Percentiles rank a stretch among this genome's conserved stretches.
Conservation (phyloP, 1,140 invertebrate genomes). For the Zaprionus davidi region DNA sequence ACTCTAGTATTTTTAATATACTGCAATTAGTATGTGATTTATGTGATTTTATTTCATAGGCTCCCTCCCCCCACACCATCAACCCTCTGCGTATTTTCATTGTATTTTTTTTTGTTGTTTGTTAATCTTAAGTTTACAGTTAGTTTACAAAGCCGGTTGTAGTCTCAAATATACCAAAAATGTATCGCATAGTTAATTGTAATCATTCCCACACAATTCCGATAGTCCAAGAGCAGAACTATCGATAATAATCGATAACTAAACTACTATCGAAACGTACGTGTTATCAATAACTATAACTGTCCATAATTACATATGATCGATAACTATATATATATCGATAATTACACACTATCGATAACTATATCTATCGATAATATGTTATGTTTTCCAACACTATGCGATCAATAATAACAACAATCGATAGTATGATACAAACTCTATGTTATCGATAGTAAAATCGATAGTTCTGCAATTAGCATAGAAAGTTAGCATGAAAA, state of each 20-base stretch:
- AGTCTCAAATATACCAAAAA: slow-evolving; percentile 35
- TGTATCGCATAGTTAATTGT: slow-evolving; percentile 6
- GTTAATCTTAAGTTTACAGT: slow-evolving; percentile 12
- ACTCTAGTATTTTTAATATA: slow-evolving; percentile 20
- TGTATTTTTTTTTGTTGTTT: slow-evolving; percentile 7
- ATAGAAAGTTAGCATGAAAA: background rate
- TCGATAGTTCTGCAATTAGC: background rate
- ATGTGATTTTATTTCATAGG: slow-evolving; percentile 18
- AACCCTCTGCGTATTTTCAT: background rate
- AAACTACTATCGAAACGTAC: background rate
- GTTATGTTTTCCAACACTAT: too few species aligned
- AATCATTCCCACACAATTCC: background rate
- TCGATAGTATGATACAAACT: background rate
- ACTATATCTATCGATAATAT: background rate
- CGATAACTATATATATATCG: background rate
- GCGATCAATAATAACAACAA: too few species aligned
- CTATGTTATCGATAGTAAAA: slow-evolving; percentile 2
- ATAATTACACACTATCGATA: background rate
- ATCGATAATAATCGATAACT: background rate
- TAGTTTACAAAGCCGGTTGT: slow-evolving; percentile 19
- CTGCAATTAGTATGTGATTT: slow-evolving; percentile 34
- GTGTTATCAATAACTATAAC: background rate
- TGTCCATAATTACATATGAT: too few species aligned
- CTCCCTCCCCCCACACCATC: too few species aligned
- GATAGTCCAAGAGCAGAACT: background rate